Evolutionary conservation across 2,888 invertebrate genomes (phyloP), one percentile per base, ranked within the genome.

Genomic region (Epistrophe grossulariae): DNA sequence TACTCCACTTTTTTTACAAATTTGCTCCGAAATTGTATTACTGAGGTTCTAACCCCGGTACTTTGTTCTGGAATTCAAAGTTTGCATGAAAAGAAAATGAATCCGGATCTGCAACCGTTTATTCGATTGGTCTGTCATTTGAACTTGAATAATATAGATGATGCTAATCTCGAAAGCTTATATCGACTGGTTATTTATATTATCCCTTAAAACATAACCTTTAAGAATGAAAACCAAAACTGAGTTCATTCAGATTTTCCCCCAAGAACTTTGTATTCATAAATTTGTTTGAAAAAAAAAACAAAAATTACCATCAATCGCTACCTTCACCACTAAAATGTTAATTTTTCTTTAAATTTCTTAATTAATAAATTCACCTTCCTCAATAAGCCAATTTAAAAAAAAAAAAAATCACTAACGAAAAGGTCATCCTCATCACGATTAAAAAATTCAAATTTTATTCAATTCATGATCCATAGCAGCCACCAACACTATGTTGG

Each of bases 361-460:
- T 48, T 66, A 70, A 70, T 70, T 70, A 70, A 70, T 40, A 55
- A 50, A 55, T 70, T 70, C 55, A 52, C 55, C 24, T 70, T 55
- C 24, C 11, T 35, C 5, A 50, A 50, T 50, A 43, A n/a, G 40
- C 62, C 52, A 40, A 19, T 70, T 55, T 66, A 10, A 43, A 55
- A 70, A 10, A 7, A 52, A 40, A 40, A 24, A 24, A 24, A 24
- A 24, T 24, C 7, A 7, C 38, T 1, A 70, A 40, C 40, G 4
- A 52, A 70, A 70, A 70, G 70, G 70, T 70, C 70, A 55, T 40
- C 38, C 55, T 40, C 40, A 52, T 55, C 40, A 43, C 17, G 38
- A 70, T 70, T 70, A 70, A 55, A n/a, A 28, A 52, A 70, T 70
- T 70, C 70, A 40, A 55, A 70, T 70, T 55, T 52, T 55, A 52